Evolutionary conservation across 1,140 invertebrate species (phyloP).

Genomic region (Danaus plexippus): DNA sequence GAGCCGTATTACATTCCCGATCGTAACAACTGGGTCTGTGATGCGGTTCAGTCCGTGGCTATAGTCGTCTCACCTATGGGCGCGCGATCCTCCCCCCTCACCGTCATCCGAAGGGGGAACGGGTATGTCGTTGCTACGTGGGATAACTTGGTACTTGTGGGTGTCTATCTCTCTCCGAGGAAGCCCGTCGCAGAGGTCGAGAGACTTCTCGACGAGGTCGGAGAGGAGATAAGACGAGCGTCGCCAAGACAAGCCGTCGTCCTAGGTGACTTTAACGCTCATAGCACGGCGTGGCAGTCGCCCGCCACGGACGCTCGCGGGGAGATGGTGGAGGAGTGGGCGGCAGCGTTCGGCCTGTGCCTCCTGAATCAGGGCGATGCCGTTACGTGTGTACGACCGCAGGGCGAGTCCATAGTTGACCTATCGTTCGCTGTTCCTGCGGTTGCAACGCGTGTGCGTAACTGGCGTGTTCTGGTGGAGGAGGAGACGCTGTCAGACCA

Average conservation of each 20-base stretch:
- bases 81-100: conserved; percentile 8
- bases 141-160: conserved; percentile 9
- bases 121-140: conserved; percentile 16
- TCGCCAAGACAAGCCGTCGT: conserved; percentile 15
- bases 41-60: conserved; percentile 1
- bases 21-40: conserved; percentile 17
- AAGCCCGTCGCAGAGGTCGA: conserved; percentile 7
- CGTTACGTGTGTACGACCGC: conserved; percentile 30
- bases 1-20: conserved; percentile 19
- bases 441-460: too few relatives aligned
- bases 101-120: conserved; percentile 2
- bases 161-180: conserved; percentile 18
- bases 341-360: conserved; percentile 18
- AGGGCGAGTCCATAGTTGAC: conserved; percentile 28
- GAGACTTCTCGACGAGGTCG: conserved; percentile 13
- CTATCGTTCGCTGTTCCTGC: too few relatives aligned
- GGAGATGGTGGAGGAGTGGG: conserved; percentile 15
- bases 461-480: too few relatives aligned
- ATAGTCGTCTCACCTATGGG: conserved; percentile 5
- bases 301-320: conserved; percentile 11
- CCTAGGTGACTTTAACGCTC: conserved; percentile 26
- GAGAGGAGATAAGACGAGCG: conserved; percentile 5
- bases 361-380: conserved; percentile 24
- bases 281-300: conserved; percentile 16
- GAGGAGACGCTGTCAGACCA: too few relatives aligned